Evolutionary conservation across 2,113 vertebrate species (phyloP).

Genomic region (Pteronura brasiliensis): DNA sequence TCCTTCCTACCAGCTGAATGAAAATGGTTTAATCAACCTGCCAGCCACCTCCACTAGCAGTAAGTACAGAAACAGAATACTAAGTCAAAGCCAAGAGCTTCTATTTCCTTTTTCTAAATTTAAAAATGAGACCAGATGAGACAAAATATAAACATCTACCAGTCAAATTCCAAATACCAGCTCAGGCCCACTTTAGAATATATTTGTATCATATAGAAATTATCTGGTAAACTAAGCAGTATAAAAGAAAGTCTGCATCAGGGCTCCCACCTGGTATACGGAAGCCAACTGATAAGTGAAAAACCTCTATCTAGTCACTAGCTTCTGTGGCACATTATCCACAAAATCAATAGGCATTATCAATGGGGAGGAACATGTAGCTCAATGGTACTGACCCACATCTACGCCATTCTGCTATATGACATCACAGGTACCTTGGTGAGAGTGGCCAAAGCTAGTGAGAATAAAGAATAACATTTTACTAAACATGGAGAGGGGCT

Average conservation of each 20-base stretch:
- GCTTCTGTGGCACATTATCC: not conserved
- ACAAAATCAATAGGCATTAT: not conserved
- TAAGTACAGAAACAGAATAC: conserved; percentile 18
- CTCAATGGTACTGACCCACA: not conserved
- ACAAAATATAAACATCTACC: not conserved
- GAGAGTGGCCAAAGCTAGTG: not conserved
- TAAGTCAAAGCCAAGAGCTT: conserved; percentile 11
- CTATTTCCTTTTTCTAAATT: conserved; percentile 22
- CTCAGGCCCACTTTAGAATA: not conserved
- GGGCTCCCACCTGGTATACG: not conserved
- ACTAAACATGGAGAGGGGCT: not conserved
- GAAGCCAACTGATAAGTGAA: not conserved
- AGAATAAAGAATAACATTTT: not conserved
- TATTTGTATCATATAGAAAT: not conserved
- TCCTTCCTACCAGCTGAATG: conserved; percentile 18
- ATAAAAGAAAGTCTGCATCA: not conserved
- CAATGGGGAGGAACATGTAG: not conserved
- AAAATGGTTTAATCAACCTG: conserved; percentile 26
- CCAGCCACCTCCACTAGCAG: not conserved
- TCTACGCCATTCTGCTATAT: not conserved
- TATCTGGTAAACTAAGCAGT: not conserved
- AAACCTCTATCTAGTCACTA: not conserved
- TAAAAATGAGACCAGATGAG: not conserved
- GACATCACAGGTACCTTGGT: not conserved
- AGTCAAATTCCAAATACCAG: not conserved